phyloP scores from a whole-genome alignment of 1,140 invertebrate genomes.

The Pissodes strobi region DNA sequence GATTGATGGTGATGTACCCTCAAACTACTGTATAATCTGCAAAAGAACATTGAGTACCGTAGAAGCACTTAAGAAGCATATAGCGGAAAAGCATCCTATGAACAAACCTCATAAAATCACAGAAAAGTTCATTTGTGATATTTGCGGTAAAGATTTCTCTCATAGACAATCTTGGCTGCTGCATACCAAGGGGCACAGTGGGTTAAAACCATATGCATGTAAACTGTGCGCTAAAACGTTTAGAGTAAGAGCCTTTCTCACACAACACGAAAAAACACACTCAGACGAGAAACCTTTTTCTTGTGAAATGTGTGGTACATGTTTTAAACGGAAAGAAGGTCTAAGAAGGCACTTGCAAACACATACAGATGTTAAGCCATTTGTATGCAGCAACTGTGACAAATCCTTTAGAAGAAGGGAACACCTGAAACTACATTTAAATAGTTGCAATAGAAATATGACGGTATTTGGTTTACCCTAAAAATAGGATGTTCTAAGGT shows the following conservation, averaged over 20 bases:
- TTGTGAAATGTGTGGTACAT: constrained; percentile 72
- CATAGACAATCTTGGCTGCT: constrained; percentile 62
- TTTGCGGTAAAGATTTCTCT: constrained; percentile 67
- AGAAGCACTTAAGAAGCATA: constrained; percentile 16
- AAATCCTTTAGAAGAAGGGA: constrained; percentile 42
- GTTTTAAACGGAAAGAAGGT: constrained; percentile 66
- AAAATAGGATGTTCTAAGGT: too few relatives aligned
- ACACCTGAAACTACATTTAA: constrained; percentile 55
- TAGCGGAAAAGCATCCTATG: constrained; percentile 3
- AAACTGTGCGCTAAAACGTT: constrained; percentile 27
- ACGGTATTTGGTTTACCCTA: neutral
- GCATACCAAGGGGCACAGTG: constrained; percentile 65
- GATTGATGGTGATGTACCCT: constrained; percentile 27
- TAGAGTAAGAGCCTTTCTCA: constrained; percentile 37
- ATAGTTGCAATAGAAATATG: constrained; percentile 42
- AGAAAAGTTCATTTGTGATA: constrained; percentile 66
- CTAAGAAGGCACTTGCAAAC: constrained; percentile 61
- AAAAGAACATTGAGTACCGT: constrained; percentile 23
- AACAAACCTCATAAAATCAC: constrained; percentile 10
- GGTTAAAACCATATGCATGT: constrained; percentile 55
- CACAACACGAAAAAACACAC: constrained; percentile 34
- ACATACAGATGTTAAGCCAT: constrained; percentile 73
- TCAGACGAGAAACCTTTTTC: constrained; percentile 30
- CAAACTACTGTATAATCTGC: constrained; percentile 30
- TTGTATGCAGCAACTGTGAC: constrained; percentile 62